Evolutionary conservation across 2,797 vertebrate genomes (phyloP).

Genomic region (Pseudomugil gertrudae): DNA sequence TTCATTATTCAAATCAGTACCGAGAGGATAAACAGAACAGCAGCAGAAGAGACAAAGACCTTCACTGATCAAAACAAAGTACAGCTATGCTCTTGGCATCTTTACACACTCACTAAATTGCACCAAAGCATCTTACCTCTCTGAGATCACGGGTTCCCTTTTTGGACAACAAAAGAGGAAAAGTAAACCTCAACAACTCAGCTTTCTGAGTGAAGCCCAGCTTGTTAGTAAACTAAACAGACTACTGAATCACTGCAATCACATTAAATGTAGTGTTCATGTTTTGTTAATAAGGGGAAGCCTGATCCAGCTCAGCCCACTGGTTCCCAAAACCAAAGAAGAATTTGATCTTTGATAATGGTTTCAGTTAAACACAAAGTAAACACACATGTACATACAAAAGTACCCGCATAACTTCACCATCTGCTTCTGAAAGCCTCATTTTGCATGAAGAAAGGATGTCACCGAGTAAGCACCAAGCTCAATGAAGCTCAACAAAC

Average conservation of each 20-base stretch:
- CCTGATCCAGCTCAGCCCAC: constrained; percentile 66
- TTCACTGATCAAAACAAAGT: constrained; percentile 27
- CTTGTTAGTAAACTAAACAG: constrained; percentile 57
- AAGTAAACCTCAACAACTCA: constrained; percentile 26
- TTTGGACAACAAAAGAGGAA: constrained; percentile 17
- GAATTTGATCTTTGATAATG: constrained; percentile 63
- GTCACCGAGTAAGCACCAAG: constrained; percentile 55
- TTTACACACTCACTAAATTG: constrained; percentile 1
- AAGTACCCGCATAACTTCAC: constrained; percentile 52
- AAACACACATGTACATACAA: constrained; percentile 59
- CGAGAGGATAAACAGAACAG: constrained; percentile 45
- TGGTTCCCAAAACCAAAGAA: constrained; percentile 70
- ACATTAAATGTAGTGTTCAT: constrained; percentile 75
- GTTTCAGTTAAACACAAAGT: constrained; percentile 57
- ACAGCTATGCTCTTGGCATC: background rate
- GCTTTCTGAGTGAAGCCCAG: constrained; percentile 47
- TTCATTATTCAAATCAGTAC: constrained; percentile 22
- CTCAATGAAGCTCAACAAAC: constrained; percentile 57
- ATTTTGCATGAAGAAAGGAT: constrained; percentile 64
- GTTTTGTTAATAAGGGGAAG: constrained; percentile 63
- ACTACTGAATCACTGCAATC: constrained; percentile 62
- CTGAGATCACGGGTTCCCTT: constrained; percentile 16
- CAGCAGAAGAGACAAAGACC: constrained; percentile 14
- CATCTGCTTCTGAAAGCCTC: constrained; percentile 70
- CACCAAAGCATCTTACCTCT: background rate